Conservation (phyloP, 2,113 vertebrate species). For the Paramisgurnus dabryanus region DNA sequence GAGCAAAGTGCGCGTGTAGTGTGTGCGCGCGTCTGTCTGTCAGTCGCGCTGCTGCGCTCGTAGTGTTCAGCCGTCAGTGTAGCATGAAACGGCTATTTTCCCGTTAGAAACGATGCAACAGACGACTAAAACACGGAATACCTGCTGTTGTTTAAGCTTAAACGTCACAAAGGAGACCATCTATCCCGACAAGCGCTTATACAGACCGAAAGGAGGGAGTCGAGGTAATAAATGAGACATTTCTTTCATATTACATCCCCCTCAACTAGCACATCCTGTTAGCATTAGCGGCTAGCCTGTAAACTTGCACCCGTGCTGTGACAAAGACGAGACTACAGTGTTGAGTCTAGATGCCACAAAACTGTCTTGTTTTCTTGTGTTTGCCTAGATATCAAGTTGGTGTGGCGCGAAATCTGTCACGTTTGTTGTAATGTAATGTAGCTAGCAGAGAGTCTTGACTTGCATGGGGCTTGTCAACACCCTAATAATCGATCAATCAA, state of each 20-base stretch:
- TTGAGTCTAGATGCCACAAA: neutral
- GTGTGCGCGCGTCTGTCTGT: slow-evolving; percentile 23
- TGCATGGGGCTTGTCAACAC: neutral
- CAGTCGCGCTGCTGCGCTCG: slow-evolving; percentile 29
- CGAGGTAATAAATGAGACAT: slow-evolving; percentile 13
- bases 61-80: slow-evolving; percentile 5
- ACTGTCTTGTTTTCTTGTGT: neutral
- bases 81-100: slow-evolving; percentile 35
- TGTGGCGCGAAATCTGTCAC: neutral
- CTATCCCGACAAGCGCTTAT: slow-evolving; percentile 5
- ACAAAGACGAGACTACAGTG: neutral
- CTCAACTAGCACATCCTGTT: slow-evolving; percentile 36
- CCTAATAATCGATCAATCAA: no score
- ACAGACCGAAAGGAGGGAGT: slow-evolving; percentile 25
- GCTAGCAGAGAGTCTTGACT: no score
- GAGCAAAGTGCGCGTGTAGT: neutral
- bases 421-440: neutral
- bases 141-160: neutral
- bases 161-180: neutral
- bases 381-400: neutral
- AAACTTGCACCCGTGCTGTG: slow-evolving; percentile 11
- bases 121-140: slow-evolving; percentile 12
- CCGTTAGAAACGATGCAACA: slow-evolving; percentile 24
- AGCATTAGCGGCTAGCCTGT: slow-evolving; percentile 39
- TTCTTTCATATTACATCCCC: neutral